Evolutionary conservation across 2,113 vertebrate genomes (phyloP).

Genomic region (Australoheros scitulus): DNA sequence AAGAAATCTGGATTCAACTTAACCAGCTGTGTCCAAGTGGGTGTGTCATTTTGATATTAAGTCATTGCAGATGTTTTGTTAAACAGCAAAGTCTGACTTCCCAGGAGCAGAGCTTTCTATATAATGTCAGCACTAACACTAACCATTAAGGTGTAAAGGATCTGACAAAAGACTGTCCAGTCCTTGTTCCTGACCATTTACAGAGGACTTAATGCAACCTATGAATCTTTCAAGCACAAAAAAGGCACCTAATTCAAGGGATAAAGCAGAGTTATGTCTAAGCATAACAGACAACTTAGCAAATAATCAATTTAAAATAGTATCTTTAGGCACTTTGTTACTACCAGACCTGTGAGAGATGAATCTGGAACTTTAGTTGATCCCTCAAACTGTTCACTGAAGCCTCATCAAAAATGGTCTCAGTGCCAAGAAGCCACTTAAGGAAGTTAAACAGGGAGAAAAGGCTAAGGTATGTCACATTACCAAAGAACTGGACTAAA

Average conservation of each 20-base stretch:
- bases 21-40: not conserved
- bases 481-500: not conserved
- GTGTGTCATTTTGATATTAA: constrained; percentile 12
- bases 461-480: not conserved
- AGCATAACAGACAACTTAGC: too few species aligned
- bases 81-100: not conserved
- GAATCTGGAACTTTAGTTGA: not conserved
- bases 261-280: too few species aligned
- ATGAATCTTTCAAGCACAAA: too few species aligned
- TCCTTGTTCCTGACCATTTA: too few species aligned
- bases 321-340: not conserved
- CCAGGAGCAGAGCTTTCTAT: not conserved
- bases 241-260: too few species aligned
- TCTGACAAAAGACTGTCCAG: not conserved
- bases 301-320: too few species aligned
- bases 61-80: constrained; percentile 28
- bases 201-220: too few species aligned
- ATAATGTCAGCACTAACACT: not conserved
- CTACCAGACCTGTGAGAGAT: not conserved
- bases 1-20: not conserved
- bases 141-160: not conserved
- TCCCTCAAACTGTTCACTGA: not conserved
- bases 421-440: not conserved
- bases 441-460: not conserved
- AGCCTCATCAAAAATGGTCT: not conserved